A percentile compares a stretch with the other conserved stretches of the same genome.
phyloP scores from a whole-genome alignment of 1,140 invertebrate species.

The Cotesia chilonis region DNA sequence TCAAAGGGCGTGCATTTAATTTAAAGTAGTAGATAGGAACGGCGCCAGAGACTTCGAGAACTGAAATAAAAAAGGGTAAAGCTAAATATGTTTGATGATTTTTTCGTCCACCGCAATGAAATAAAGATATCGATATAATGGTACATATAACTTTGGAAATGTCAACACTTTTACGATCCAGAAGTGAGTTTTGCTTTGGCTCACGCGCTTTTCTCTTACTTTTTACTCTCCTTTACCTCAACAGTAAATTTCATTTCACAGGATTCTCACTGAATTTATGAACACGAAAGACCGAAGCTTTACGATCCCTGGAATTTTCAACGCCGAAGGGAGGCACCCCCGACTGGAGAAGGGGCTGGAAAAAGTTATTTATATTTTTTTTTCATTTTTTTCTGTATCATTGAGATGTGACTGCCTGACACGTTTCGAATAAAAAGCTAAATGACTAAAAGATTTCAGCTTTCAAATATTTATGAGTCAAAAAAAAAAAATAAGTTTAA shows the following conservation, averaged over 20 bases:
- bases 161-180: constrained; percentile 57
- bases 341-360: too few relatives aligned
- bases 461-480: too few relatives aligned
- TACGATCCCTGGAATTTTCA: constrained; percentile 47
- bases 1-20: too few relatives aligned
- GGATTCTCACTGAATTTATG: constrained; percentile 54
- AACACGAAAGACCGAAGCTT: constrained; percentile 52
- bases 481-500: too few relatives aligned
- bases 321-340: too few relatives aligned
- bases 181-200: constrained; percentile 14
- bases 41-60: constrained; percentile 16
- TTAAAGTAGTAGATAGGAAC: too few relatives aligned
- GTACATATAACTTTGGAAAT: constrained; percentile 47
- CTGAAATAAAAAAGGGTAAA: constrained; percentile 10
- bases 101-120: neutral
- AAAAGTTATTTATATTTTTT: too few relatives aligned
- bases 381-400: too few relatives aligned
- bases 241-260: constrained; percentile 31
- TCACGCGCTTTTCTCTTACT: constrained; percentile 12
- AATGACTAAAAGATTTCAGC: too few relatives aligned
- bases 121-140: constrained; percentile 36
- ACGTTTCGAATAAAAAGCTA: too few relatives aligned
- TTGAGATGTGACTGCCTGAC: too few relatives aligned
- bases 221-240: constrained; percentile 33
- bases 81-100: constrained; percentile 15